Evolutionary conservation across 2,113 vertebrate genomes (phyloP), one percentile per base, ranked within the genome.

Genomic region (Sakesphorus luctuosus): DNA sequence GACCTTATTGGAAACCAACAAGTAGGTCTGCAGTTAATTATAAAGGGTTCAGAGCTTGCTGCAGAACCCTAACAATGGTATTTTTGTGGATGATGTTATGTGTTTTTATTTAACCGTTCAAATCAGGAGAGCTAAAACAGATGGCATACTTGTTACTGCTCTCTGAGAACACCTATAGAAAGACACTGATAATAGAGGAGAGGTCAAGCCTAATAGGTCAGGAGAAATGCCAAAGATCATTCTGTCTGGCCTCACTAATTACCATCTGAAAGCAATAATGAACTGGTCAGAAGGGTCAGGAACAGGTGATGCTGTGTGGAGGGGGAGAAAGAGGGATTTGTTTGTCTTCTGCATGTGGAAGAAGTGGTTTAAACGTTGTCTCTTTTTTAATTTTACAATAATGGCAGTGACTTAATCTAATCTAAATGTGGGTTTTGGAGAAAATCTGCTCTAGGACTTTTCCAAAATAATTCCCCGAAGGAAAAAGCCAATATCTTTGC

Each of bases 1-100:
- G 94, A 95, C 96, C 96, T 96, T 97, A 95, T 91, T 97, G 97
- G 97, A 96, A 97, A 93, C 90, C 90, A 96, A 80, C 92, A 94
- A 96, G 91, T 62, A 87, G 87, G 65, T 90, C 96, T 97, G 92
- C 74, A 96, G 91, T 97, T 97, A 94, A 97, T 97, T 97, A 94
- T 92, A 90, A 96, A 94, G 92, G 73, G 84, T 78, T 93, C 93
- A 92, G 76, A 85, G 84, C 82, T 77, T 24, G 20, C 87, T 93
- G 92, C 79, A 73, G 79, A 93, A 35, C 53, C 79, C 76, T 89
- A 96, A 97, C 83, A 85, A 96, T 95, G 93, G 88, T 85, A 79
- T 95, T 97, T 90, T 73, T 94, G 90, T 94, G 65, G 94, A 88
- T 92, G 85, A 90, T 92, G 84, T 90, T 94, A 86, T 23, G 1